Percentiles rank a stretch among this genome's conserved stretches.
phyloP scores from a whole-genome alignment of 2,888 invertebrate genomes.

The Fragum fragum region DNA sequence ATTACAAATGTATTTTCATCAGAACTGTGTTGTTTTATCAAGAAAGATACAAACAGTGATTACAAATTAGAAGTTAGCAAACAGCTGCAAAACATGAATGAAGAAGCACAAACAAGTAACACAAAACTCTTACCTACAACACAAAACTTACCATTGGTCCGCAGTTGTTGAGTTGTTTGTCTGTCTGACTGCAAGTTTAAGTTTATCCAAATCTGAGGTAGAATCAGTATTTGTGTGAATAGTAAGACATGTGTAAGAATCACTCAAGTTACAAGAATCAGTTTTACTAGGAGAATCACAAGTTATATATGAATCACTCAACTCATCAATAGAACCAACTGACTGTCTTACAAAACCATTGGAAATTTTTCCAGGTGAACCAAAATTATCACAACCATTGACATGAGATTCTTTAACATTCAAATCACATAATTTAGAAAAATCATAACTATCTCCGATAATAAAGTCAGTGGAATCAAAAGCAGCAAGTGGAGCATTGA shows the following conservation, averaged over 20 bases:
- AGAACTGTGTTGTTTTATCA: no score
- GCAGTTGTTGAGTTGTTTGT: slow-evolving; percentile 47
- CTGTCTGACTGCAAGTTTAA: slow-evolving; percentile 56
- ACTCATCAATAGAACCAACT: slow-evolving; percentile 57
- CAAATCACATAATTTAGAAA: slow-evolving; percentile 54
- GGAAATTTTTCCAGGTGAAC: neutral
- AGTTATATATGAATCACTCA: slow-evolving; percentile 54
- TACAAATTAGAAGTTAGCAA: slow-evolving; percentile 16
- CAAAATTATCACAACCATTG: slow-evolving; percentile 72
- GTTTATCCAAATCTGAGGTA: slow-evolving; percentile 65
- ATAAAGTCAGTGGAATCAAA: slow-evolving; percentile 79
- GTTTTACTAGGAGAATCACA: slow-evolving; percentile 11
- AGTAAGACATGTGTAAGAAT: slow-evolving; percentile 36
- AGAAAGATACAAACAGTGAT: no score
- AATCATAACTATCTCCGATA: slow-evolving; percentile 70
- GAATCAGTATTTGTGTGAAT: slow-evolving; percentile 41
- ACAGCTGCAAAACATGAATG: neutral
- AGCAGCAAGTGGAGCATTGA: slow-evolving; percentile 76
- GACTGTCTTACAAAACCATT: slow-evolving; percentile 47
- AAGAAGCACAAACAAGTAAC: slow-evolving; percentile 27
- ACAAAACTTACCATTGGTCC: slow-evolving; percentile 61
- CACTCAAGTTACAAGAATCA: slow-evolving; percentile 18
- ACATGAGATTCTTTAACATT: slow-evolving; percentile 52
- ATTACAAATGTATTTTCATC: no score
- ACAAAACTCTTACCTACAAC: slow-evolving; percentile 56